phyloP scores from a whole-genome alignment of 2,113 vertebrate species.

The Grammomys dolichurus region DNA sequence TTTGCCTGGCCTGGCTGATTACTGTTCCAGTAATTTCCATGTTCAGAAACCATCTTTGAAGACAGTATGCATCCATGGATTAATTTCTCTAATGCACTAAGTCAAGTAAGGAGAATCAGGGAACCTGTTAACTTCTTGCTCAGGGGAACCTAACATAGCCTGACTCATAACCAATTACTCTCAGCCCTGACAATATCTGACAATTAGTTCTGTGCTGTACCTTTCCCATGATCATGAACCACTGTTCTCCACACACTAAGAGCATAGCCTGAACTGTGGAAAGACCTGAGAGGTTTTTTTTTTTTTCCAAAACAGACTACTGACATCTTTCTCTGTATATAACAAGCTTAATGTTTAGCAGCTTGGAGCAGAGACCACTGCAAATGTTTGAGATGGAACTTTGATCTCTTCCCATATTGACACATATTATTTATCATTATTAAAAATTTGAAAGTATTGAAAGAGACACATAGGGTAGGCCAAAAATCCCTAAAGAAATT shows the following conservation, averaged over 20 bases:
- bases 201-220: not conserved
- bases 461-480: not conserved
- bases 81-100: not conserved
- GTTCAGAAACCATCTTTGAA: conserved; percentile 7
- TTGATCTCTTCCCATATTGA: not conserved
- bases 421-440: not conserved
- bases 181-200: not conserved
- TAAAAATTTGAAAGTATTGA: not conserved
- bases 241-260: not conserved
- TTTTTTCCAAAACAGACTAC: not conserved
- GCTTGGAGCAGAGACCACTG: not conserved
- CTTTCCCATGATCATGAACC: accelerated
- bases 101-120: not conserved
- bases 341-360: not conserved
- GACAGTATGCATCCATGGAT: not conserved
- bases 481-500: not conserved
- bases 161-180: not conserved
- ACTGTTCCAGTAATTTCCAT: not conserved
- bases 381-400: not conserved
- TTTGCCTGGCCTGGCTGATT: not conserved
- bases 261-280: not conserved
- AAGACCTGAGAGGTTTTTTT: not conserved
- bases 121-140: not conserved
- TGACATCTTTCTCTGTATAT: not conserved
- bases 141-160: not conserved